phyloP scores from a whole-genome alignment of 2,113 vertebrate species.

The Climacteris rufus region DNA sequence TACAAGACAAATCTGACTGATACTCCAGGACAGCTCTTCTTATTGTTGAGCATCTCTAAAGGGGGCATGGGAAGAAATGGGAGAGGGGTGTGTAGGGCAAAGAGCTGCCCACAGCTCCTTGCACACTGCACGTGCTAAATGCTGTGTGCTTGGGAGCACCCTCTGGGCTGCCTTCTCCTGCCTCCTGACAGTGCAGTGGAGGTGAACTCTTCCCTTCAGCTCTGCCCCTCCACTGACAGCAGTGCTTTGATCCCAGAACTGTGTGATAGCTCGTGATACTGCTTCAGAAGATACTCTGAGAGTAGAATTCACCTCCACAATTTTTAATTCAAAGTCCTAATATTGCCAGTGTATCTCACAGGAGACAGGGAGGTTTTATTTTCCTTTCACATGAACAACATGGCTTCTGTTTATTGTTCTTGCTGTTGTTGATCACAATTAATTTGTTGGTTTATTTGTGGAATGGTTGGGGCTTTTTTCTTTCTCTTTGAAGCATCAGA shows the following conservation, averaged over 20 bases:
- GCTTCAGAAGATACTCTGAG: background rate
- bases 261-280: background rate
- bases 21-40: background rate
- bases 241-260: background rate
- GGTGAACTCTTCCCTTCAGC: background rate
- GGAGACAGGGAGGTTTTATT: background rate
- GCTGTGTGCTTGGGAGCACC: background rate
- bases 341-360: background rate
- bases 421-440: background rate
- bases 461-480: background rate
- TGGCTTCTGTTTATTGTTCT: background rate
- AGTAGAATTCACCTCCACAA: background rate
- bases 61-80: background rate
- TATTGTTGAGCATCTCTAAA: background rate
- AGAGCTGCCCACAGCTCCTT: background rate
- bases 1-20: background rate
- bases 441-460: background rate
- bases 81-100: too few relatives aligned
- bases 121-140: accelerated
- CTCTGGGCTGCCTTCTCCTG: too few relatives aligned
- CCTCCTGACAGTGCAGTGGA: too few relatives aligned
- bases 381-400: background rate
- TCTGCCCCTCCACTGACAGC: background rate
- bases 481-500: background rate
- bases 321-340: background rate